Conservation (phyloP, 2,113 vertebrate genomes). For the Corapipo altera region DNA sequence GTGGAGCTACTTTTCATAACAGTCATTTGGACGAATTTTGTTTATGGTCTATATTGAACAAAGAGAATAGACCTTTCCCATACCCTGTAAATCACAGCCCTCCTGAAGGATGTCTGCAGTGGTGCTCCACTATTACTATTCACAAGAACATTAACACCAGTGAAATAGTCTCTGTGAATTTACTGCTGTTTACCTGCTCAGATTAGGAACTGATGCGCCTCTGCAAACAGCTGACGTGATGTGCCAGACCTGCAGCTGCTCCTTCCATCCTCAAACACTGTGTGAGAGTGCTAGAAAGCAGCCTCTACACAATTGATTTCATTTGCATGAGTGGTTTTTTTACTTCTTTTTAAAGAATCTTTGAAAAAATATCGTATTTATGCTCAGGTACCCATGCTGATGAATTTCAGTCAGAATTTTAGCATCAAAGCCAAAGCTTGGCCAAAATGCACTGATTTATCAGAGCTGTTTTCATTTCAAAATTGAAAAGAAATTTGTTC, state of each 20-base stretch:
- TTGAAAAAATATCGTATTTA: not conserved
- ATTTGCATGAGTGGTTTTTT: not conserved
- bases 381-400: not conserved
- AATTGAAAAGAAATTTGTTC: not conserved
- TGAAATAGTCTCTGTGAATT: constrained; percentile 30
- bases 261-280: not conserved
- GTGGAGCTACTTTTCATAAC: constrained; percentile 39
- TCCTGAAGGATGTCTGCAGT: constrained; percentile 20
- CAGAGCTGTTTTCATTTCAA: not conserved
- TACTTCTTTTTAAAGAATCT: not conserved
- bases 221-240: not conserved
- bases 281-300: not conserved
- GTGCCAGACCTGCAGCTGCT: not conserved
- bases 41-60: constrained; percentile 60
- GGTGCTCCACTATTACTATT: constrained; percentile 16
- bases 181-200: constrained; percentile 47
- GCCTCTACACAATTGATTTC: too few relatives aligned
- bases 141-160: constrained; percentile 28
- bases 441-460: not conserved
- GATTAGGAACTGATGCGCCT: not conserved
- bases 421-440: not conserved
- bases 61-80: constrained; percentile 50
- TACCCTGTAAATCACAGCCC: constrained; percentile 9
- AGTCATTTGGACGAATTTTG: constrained; percentile 30
- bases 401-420: not conserved